Evolutionary conservation across 2,888 invertebrate species (phyloP), one percentile per base, ranked within the genome.

Genomic region (Imbricaverruca yamaguchii): DNA sequence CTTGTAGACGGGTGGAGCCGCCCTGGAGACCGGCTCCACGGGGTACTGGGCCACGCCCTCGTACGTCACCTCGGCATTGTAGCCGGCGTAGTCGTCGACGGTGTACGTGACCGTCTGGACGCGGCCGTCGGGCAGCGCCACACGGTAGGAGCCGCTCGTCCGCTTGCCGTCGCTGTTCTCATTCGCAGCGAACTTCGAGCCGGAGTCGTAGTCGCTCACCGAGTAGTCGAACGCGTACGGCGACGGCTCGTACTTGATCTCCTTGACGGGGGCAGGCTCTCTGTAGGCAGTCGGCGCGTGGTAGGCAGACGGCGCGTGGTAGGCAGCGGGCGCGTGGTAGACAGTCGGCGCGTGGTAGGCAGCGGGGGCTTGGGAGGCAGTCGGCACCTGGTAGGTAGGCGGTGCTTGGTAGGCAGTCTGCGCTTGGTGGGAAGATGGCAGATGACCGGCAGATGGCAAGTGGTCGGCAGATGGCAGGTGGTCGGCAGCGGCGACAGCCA

Each of bases 61-160:
- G 86, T 93, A 93, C 83, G 90, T 89, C 12, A 95, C 94, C 89
- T 94, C 94, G 84, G 95, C 95, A 86, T 94, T 93, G 88, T 93
- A 96, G 61, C 95, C 95, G 85, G 93, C 93, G 87, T 94, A 93
- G 94, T 95, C 95, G 86, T 95, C 95, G 0, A 93, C 93, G 0
- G 93, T 93, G 87, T 95, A 95, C 85, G 92, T 92, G 11, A 95
- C 95, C 83, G 94, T 91, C 88, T 95, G 95, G 55, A 92, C 91
- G 83, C 95, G 90, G 13, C 95, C 95, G 86, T 95, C 94, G 4
- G 91, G 91, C 81, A 91, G 87, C 69, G 91, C 87, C 67, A 91
- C 91, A 86, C 91, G 90, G 87, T 91, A 92, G 69, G 90, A 90
- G 80, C 92, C 92, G 11, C 90, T 89, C 0, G 91, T 91, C 80